phyloP scores from a whole-genome alignment of 2,888 invertebrate genomes.

The Meteorus colon region DNA sequence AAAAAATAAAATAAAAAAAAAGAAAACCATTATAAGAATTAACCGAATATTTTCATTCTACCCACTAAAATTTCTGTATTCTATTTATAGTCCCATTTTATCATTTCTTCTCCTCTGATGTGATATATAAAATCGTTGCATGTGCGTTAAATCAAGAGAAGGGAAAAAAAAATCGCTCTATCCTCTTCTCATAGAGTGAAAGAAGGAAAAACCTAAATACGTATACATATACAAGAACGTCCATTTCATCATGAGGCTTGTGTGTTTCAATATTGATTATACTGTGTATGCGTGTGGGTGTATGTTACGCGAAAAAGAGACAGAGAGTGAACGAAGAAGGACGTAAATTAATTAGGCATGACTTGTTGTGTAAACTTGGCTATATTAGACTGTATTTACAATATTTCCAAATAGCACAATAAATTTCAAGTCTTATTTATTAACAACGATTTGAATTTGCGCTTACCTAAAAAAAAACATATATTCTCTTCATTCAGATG shows the following conservation, averaged over 20 bases:
- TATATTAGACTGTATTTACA: constrained; percentile 56
- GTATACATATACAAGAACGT: constrained; percentile 32
- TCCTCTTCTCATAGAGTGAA: not conserved
- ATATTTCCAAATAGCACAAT: constrained; percentile 54
- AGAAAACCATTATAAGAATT: constrained; percentile 20
- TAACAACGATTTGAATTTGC: constrained; percentile 49
- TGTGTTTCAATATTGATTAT: constrained; percentile 9
- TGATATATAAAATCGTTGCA: not conserved
- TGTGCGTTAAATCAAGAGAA: not conserved
- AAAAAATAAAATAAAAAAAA: constrained; percentile 51
- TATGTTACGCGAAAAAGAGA: not conserved
- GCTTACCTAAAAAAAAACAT: constrained; percentile 1
- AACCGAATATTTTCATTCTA: not conserved
- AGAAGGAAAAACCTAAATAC: constrained; percentile 38
- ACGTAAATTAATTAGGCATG: constrained; percentile 7
- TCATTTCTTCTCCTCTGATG: not conserved
- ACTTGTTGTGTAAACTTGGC: constrained; percentile 52
- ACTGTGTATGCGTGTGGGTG: not conserved
- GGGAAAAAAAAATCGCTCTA: not conserved
- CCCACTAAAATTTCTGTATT: not conserved
- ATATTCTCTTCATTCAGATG: not conserved
- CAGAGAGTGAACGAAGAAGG: not conserved
- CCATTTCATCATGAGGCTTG: not conserved
- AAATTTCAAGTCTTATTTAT: constrained; percentile 53
- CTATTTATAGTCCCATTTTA: not conserved